Conservation (phyloP, 2,888 invertebrate species). For the Phania funesta region DNA sequence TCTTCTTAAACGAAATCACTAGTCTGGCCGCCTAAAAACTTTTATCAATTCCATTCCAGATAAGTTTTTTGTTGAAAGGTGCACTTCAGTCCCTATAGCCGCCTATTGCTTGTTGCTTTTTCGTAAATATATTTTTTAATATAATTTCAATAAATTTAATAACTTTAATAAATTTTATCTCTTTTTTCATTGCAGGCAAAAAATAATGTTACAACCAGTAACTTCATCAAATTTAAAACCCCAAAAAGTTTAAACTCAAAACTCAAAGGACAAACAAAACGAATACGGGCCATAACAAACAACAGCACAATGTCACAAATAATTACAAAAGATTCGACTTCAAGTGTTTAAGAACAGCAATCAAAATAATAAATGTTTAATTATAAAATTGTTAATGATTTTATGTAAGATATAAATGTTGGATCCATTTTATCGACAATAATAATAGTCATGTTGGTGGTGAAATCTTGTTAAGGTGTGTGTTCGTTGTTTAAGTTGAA, state of each 20-base stretch:
- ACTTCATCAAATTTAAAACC: slow-evolving; percentile 19
- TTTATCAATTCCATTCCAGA: no score
- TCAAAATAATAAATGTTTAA: not conserved
- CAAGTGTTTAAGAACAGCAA: no score
- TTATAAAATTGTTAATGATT: not conserved
- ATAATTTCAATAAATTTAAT: slow-evolving; percentile 25
- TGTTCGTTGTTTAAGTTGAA: not conserved
- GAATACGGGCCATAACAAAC: slow-evolving; percentile 8
- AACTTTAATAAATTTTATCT: slow-evolving; percentile 2
- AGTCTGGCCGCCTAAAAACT: no score
- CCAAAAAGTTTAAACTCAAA: slow-evolving; percentile 25
- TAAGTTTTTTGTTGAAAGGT: no score
- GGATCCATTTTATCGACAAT: not conserved
- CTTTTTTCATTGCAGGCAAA: slow-evolving; percentile 43
- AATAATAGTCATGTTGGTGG: slow-evolving; percentile 15
- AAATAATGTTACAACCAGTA: slow-evolving; percentile 28
- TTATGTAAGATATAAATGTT: not conserved
- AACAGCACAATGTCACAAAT: slow-evolving; percentile 9
- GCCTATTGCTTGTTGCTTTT: not conserved
- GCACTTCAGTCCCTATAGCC: not conserved
- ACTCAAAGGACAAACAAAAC: not conserved
- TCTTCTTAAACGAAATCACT: no score
- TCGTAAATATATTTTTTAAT: not conserved
- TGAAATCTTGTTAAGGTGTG: slow-evolving; percentile 34
- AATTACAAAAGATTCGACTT: not conserved